Percentiles rank a stretch among this genome's conserved stretches.
These are phyloP conservation scores for Auanema freiburgensis DNA, from an alignment of 2,888 invertebrate genomes.

Conservation along the genomic window DNA sequence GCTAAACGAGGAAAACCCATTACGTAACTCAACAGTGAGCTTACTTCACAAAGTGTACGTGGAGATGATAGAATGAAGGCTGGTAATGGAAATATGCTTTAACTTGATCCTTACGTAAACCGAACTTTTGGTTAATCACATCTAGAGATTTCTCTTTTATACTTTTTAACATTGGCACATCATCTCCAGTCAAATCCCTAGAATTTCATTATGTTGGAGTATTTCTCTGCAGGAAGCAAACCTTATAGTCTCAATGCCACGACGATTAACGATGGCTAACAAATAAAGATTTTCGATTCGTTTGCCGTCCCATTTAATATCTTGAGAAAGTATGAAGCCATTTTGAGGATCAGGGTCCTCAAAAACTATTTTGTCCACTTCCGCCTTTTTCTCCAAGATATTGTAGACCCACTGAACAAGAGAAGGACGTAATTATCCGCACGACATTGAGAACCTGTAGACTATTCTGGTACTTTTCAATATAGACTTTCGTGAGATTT, in stretches of 20 bases:
- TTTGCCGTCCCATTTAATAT: conserved; percentile 91
- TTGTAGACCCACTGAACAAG: conserved; percentile 90
- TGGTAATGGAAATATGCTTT: conserved; percentile 69
- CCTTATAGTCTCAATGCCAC: conserved; percentile 80
- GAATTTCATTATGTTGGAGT: conserved; percentile 4
- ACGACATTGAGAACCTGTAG: conserved; percentile 34
- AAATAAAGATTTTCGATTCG: conserved; percentile 79
- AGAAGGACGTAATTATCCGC: conserved; percentile 7
- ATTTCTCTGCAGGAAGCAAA: neutral
- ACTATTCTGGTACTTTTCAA: conserved; percentile 70
- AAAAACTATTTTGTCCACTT: conserved; percentile 82
- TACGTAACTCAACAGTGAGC: neutral
- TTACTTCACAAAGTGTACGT: conserved; percentile 74
- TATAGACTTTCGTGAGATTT: conserved; percentile 77
- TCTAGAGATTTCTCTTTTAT: conserved; percentile 78
- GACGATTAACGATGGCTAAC: conserved; percentile 78
- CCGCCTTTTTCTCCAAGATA: conserved; percentile 86
- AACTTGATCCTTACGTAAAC: conserved; percentile 73
- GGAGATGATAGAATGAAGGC: conserved; percentile 93
- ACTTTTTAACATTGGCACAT: conserved; percentile 82
- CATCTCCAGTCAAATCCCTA: conserved; percentile 76
- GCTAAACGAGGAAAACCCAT: conserved; percentile 19
- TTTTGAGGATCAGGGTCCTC: conserved; percentile 78
- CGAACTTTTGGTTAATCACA: conserved; percentile 79
- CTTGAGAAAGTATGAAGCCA: conserved; percentile 87